phyloP scores from a whole-genome alignment of 2,113 vertebrate species.

The Melanerpes aurifrons region DNA sequence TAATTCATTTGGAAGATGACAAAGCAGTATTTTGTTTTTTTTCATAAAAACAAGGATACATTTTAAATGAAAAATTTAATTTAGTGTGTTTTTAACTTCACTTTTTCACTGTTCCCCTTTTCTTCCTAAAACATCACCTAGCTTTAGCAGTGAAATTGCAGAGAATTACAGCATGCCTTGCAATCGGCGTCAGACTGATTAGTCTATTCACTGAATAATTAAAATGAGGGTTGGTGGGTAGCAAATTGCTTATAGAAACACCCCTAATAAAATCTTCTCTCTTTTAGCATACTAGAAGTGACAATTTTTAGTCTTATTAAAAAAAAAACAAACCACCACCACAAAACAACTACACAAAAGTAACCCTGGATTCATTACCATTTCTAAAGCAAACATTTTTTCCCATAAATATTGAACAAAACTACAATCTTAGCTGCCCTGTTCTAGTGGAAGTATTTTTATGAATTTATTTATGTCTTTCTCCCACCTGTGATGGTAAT shows the following conservation, averaged over 20 bases:
- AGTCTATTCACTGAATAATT: not conserved
- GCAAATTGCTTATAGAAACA: conserved; percentile 13
- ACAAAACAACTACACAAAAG: not conserved
- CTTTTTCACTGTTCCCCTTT: not conserved
- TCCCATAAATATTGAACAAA: not conserved
- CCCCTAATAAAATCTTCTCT: not conserved
- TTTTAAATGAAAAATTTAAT: not conserved
- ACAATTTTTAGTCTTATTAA: not conserved
- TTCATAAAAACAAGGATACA: not conserved
- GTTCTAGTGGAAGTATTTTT: not conserved
- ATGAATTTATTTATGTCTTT: not conserved
- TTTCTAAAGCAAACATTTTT: not conserved
- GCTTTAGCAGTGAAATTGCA: not conserved
- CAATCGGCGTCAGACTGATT: not conserved
- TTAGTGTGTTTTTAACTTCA: not conserved
- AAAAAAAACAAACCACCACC: not conserved
- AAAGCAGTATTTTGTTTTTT: not conserved
- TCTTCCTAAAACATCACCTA: not conserved
- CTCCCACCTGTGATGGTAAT: not conserved
- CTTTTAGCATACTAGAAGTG: not conserved
- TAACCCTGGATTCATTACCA: not conserved
- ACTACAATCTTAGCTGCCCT: not conserved
- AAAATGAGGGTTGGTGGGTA: not conserved
- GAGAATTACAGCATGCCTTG: not conserved
- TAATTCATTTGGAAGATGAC: not conserved